These are phyloP conservation scores for Diaphora mendica DNA, from an alignment of 2,888 invertebrate species.

Conservation along the genomic window DNA sequence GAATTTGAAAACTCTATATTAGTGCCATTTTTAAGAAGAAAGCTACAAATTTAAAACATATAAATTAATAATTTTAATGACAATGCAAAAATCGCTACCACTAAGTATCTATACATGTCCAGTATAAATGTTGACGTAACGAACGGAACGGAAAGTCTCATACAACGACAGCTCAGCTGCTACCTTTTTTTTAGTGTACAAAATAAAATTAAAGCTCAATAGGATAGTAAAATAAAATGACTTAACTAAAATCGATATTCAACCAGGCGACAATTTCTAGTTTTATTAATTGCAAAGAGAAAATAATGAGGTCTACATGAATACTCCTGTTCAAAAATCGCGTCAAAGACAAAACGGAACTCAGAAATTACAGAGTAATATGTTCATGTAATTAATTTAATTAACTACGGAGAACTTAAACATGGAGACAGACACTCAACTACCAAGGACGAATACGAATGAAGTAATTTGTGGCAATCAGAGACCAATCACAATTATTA, in stretches of 20 bases:
- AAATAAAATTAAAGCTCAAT: not conserved
- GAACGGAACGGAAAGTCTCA: not conserved
- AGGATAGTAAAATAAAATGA: not conserved
- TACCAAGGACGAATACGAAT: slow-evolving; percentile 65
- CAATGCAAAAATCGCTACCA: no score
- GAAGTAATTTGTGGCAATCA: slow-evolving; percentile 80
- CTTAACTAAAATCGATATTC: not conserved
- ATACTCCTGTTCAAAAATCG: not conserved
- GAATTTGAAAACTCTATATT: no score
- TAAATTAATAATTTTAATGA: no score
- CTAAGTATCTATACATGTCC: not conserved
- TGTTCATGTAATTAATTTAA: slow-evolving; percentile 30
- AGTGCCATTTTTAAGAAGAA: no score
- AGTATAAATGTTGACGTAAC: not conserved
- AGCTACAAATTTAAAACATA: no score
- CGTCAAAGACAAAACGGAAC: not conserved
- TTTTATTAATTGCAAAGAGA: not conserved
- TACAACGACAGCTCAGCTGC: not conserved
- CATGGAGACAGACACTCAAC: slow-evolving; percentile 55
- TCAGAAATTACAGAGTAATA: slow-evolving; percentile 34
- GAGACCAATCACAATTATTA: slow-evolving; percentile 69
- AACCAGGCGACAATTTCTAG: not conserved
- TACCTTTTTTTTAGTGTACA: no score
- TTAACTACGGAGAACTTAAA: slow-evolving; percentile 22
- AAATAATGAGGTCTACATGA: not conserved